phyloP scores from a whole-genome alignment of 2,113 vertebrate species.

The Oxygymnocypris stewartii region DNA sequence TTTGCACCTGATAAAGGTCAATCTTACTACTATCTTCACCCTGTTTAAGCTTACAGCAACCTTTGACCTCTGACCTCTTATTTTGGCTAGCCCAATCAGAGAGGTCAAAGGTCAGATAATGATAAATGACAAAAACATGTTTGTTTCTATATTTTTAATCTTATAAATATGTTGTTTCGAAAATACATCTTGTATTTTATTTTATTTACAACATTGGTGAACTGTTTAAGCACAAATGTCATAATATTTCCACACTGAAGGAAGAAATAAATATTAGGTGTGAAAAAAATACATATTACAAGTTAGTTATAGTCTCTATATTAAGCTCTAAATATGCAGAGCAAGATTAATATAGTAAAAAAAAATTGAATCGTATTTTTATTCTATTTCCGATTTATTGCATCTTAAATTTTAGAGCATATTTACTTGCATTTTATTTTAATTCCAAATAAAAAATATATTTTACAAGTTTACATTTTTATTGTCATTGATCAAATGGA shows the following conservation, averaged over 20 bases:
- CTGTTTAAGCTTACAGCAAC: background rate
- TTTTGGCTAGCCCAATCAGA: background rate
- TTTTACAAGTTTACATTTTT: background rate
- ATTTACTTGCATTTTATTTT: background rate
- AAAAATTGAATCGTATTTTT: too few species aligned
- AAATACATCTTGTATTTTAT: background rate
- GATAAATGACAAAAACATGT: background rate
- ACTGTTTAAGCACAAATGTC: background rate
- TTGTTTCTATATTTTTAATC: background rate
- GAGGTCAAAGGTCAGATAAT: background rate
- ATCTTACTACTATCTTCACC: background rate
- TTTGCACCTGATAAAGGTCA: background rate
- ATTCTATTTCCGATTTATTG: background rate
- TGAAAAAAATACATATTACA: background rate
- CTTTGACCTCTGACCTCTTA: slow-evolving; percentile 2
- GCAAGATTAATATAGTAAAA: background rate
- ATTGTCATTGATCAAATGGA: background rate
- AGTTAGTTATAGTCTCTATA: background rate
- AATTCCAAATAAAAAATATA: background rate
- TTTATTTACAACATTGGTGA: background rate
- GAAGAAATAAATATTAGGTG: background rate
- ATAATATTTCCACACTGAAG: background rate
- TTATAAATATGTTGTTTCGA: background rate
- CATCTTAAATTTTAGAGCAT: background rate
- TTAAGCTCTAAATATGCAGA: too few species aligned